Evolutionary conservation across 2,888 invertebrate genomes (phyloP).

Genomic region (Protonemura montana): DNA sequence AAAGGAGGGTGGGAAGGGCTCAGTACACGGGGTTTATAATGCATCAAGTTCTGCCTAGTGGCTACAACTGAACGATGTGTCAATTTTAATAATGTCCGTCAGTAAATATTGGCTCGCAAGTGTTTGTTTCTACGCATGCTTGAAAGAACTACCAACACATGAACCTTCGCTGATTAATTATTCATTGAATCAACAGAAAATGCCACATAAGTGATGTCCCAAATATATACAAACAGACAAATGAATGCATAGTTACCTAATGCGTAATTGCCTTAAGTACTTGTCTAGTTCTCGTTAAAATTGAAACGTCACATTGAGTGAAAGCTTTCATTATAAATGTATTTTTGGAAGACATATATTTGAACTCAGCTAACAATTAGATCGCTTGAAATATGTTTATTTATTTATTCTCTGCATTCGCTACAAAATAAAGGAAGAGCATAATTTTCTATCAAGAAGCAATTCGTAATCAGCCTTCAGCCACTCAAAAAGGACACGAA

Average conservation of each 20-base stretch:
- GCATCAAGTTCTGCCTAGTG: neutral
- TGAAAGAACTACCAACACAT: constrained; percentile 12
- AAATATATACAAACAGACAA: neutral
- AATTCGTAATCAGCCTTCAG: neutral
- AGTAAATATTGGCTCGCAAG: constrained; percentile 17
- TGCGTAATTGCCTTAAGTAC: neutral
- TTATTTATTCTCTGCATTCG: neutral
- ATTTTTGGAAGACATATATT: neutral
- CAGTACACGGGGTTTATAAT: neutral
- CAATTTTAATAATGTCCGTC: constrained; percentile 20
- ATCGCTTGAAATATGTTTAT: neutral
- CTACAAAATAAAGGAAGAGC: neutral
- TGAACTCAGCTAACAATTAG: neutral
- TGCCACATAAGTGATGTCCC: neutral
- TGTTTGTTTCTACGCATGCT: constrained; percentile 19
- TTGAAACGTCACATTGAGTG: neutral
- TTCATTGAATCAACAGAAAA: constrained; percentile 8
- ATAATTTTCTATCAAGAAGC: neutral
- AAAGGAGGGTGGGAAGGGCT: neutral
- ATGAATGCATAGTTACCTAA: neutral
- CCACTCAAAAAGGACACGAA: neutral
- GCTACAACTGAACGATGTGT: neutral
- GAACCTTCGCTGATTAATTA: constrained; percentile 7
- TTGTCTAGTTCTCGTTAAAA: neutral
- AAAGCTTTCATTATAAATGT: neutral